Percentiles rank a stretch among this genome's conserved stretches.
phyloP scores from a whole-genome alignment of 2,888 invertebrate genomes.

The Drosophila phalerata region DNA sequence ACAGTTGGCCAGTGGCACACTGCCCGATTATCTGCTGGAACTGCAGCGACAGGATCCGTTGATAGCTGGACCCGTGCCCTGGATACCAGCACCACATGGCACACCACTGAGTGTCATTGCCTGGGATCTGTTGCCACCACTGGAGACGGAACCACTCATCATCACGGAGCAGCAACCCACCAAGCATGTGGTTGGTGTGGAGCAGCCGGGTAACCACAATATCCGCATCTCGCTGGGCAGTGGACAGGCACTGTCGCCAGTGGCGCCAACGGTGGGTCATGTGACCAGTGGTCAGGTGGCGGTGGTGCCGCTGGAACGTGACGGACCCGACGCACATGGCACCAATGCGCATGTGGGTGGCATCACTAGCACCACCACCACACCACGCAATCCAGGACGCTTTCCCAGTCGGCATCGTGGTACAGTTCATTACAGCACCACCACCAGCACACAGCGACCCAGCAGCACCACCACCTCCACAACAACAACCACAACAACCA shows the following conservation, averaged over 20 bases:
- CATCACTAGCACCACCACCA: slow-evolving; percentile 37
- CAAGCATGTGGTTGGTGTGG: slow-evolving; percentile 57
- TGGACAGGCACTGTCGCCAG: slow-evolving; percentile 50
- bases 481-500: slow-evolving; percentile 39
- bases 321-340: slow-evolving; percentile 65
- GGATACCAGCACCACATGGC: slow-evolving; percentile 66
- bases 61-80: slow-evolving; percentile 78
- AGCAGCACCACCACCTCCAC: slow-evolving; percentile 48
- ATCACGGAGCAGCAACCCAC: slow-evolving; percentile 67
- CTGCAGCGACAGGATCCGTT: slow-evolving; percentile 77
- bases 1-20: slow-evolving; percentile 27
- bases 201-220: slow-evolving; percentile 64
- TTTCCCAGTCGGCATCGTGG: slow-evolving; percentile 70
- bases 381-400: slow-evolving; percentile 48
- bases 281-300: slow-evolving; percentile 50
- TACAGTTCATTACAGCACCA: slow-evolving; percentile 67
- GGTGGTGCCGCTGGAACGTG: slow-evolving; percentile 41
- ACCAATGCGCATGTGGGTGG: slow-evolving; percentile 70
- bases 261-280: slow-evolving; percentile 31
- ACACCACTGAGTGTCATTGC: slow-evolving; percentile 79
- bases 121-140: slow-evolving; percentile 83
- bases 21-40: slow-evolving; percentile 79
- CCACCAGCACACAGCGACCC: slow-evolving; percentile 39
- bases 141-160: slow-evolving; percentile 59
- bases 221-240: slow-evolving; percentile 64